A percentile compares a stretch with the other conserved stretches of the same genome.
Evolutionary conservation across 2,113 vertebrate species (phyloP).

Genomic region (Seriola quinqueradiata): DNA sequence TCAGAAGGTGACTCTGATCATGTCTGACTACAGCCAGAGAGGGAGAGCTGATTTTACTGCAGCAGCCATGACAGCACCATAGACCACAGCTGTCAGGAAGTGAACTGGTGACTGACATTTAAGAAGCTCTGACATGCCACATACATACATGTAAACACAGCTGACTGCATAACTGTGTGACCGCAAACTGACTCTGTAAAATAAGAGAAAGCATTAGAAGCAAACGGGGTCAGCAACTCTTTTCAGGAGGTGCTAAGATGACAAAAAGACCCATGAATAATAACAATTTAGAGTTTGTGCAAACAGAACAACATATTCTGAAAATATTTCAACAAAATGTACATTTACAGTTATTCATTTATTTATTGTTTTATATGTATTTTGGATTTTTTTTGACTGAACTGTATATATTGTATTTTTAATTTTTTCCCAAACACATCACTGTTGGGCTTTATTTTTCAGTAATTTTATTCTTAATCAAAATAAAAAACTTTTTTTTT

Average conservation of each 20-base stretch:
- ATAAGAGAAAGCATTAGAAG: background rate
- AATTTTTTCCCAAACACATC: background rate
- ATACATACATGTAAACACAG: background rate
- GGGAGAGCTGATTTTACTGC: constrained; percentile 21
- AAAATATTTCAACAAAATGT: background rate
- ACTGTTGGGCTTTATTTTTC: too few relatives aligned
- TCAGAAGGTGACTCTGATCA: constrained; percentile 57
- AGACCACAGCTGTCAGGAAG: constrained; percentile 41
- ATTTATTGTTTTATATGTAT: background rate
- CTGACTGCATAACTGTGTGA: too few relatives aligned
- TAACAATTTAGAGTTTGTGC: background rate
- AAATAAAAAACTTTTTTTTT: too few relatives aligned
- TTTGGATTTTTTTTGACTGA: background rate
- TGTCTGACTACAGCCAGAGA: constrained; percentile 9
- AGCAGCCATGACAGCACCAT: background rate
- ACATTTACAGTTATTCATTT: background rate
- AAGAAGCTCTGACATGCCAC: constrained; percentile 19
- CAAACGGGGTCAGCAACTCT: background rate
- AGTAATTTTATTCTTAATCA: too few relatives aligned
- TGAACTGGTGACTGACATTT: constrained; percentile 29
- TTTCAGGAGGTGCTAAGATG: background rate
- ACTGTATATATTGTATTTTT: background rate
- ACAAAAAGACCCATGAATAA: background rate
- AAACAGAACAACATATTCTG: background rate
- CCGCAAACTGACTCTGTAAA: background rate